phyloP scores from a whole-genome alignment of 1,140 invertebrate genomes.

The Odontomachus brunneus region DNA sequence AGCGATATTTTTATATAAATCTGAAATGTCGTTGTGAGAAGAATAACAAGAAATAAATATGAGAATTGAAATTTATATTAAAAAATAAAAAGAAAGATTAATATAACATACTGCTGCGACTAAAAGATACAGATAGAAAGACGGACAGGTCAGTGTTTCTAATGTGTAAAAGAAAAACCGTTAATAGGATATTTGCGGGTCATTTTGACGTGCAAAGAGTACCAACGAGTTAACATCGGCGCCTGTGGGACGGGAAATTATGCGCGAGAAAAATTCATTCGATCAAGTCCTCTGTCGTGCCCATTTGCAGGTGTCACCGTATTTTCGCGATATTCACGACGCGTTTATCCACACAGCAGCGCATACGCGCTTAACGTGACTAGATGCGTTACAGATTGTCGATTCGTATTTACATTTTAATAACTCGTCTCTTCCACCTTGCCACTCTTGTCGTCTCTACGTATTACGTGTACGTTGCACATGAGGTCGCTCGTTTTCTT shows the following conservation, averaged over 20 bases:
- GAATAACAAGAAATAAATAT: too few species aligned
- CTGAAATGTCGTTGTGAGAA: too few species aligned
- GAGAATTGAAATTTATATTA: too few species aligned
- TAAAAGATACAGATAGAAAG: too few species aligned
- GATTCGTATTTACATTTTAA: constrained; percentile 80
- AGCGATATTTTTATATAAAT: too few species aligned
- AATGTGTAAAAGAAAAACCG: neutral
- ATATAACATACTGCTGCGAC: too few species aligned
- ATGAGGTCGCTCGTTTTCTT: constrained; percentile 5
- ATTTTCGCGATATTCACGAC: constrained; percentile 65
- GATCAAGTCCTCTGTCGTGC: constrained; percentile 52
- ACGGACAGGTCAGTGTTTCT: neutral
- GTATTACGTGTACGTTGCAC: constrained; percentile 46
- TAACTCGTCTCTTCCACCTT: constrained; percentile 73
- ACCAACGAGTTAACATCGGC: constrained; percentile 13
- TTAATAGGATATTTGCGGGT: neutral
- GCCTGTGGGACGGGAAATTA: constrained; percentile 22
- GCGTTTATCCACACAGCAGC: constrained; percentile 67
- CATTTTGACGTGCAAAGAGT: constrained; percentile 24
- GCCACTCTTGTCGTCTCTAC: constrained; percentile 61
- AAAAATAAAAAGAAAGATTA: too few species aligned
- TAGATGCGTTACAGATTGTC: constrained; percentile 73
- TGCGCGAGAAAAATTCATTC: constrained; percentile 50
- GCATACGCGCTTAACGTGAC: constrained; percentile 67
- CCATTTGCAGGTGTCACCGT: constrained; percentile 65